Base-by-base conservation (phyloP, 2,888 invertebrate species). In the Stomorhina lunata region DNA sequence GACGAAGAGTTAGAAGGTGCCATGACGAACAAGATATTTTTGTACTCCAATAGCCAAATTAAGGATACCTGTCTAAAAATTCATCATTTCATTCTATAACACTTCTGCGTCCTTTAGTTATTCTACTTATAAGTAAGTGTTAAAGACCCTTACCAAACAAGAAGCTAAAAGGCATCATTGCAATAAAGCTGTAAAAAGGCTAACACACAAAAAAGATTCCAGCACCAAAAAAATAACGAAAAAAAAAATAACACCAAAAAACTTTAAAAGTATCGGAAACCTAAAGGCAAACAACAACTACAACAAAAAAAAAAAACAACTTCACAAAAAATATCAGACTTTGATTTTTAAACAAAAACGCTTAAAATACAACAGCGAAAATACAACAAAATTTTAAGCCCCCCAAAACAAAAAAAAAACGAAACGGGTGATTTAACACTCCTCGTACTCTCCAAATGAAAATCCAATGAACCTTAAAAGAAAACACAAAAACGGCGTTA, bases 111-210 rank as follows among this genome's bases (percentile, higher is more conserved):
- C 12, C 10, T 65, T 82, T 57, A 59, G 53, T 59, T n/a, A n/a
- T n/a, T n/a, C n/a, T n/a, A n/a, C n/a, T n/a, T n/a, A n/a, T n/a
- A 68, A 81, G 45, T 53, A 61, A 80, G 71, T 71, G 75, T 66
- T 77, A 78, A 81, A 83, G 81, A 83, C 78, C 61, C 83, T n/a
- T 57, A 71, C 57, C 75, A 79, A 79, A 78, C 71, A 82, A 82
- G 79, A 79, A 82, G 82, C 82, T 71, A 79, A 82, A 82, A 82
- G 79, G 55, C 81, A 81, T 79, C 78, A 79, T 66, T 79, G 75
- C 79, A 79, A 79, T 79, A 59, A 80, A 80, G 68, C 75, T 61
- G 73, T 80, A 75, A 68, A 73, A 71, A 76, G n/a, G n/a, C n/a
- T n/a, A n/a, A 66, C 32, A n/a, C 53, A 37, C 53, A 53, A 32